Evolutionary conservation across 2,888 invertebrate species (phyloP), one percentile per base, ranked within the genome.

Genomic region (Amphimallon solstitiale): DNA sequence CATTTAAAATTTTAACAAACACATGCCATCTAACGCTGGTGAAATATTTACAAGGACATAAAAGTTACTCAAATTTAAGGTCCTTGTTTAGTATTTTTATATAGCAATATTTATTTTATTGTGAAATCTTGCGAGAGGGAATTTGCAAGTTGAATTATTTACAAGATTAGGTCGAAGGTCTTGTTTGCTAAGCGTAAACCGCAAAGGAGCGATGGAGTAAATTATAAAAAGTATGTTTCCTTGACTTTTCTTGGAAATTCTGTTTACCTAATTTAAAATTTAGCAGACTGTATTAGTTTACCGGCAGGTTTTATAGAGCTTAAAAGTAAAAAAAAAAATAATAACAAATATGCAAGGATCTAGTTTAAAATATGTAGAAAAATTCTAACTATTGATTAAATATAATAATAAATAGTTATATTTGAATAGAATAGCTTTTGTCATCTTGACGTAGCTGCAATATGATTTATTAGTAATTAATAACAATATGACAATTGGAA

Each of bases 271-370:
- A 1, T 29, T 29, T 29, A 1, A 4, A 29, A 48, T 3, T 29
- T 40, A 46, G 46, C 52, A 46, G 61, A 59, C 60, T 17, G 10
- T 17, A 45, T 2, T 45, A 14, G n/a, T 45, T 43, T 10, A 6
- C 6, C 43, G n/a, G 7, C 17, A 65, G 43, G 65, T 65, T 65
- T 65, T 65, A 65, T 49, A 54, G 52, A 61, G 52, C 60, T n/a
- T n/a, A n/a, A n/a, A n/a, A n/a, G n/a, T n/a, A n/a, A n/a, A n/a
- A n/a, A n/a, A n/a, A n/a, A n/a, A n/a, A n/a, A n/a, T n/a, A n/a
- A n/a, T n/a, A n/a, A n/a, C n/a, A n/a, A n/a, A n/a, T n/a, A n/a
- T n/a, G n/a, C n/a, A n/a, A n/a, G n/a, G n/a, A n/a, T n/a, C n/a
- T n/a, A n/a, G n/a, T n/a, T n/a, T n/a, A n/a, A n/a, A n/a, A n/a